Evolutionary conservation across 2,888 invertebrate genomes (phyloP), one percentile per base, ranked within the genome.

Genomic region (Scaptomyza flava): DNA sequence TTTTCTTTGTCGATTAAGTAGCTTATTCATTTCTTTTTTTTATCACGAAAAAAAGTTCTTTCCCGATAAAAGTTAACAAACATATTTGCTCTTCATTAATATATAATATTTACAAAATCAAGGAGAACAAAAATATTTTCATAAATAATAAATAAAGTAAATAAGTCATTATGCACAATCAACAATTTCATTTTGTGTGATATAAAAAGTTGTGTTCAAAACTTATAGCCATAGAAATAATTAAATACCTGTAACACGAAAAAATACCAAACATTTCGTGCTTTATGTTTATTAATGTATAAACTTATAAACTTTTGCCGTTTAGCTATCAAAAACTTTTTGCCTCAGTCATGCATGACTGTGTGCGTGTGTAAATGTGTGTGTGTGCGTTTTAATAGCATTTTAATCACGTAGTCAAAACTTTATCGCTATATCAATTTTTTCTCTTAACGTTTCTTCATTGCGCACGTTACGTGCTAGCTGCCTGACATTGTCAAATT

Each of bases 351-450:
- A 14, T 12, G 54, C n/a, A 11, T 34, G 20, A 14, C 23, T 23
- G 59, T 30, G 30, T 36, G 20, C n/a, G 14, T 20, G 56, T 20
- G n/a, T 20, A 11, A 12, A 6, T n/a, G 42, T 1, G 46, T 6
- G 46, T 6, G 20, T 47, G n/a, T 38, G 27, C 20, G 17, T 51
- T 46, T 45, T 30, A 61, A 74, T 42, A 34, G 47, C 46, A 56
- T 57, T 72, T 67, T 56, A 77, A 77, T 77, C 74, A 74, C 77
- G 77, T 74, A 63, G 68, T 77, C 52, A 54, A 67, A 77, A 74
- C 48, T 74, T 74, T 77, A n/a, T 45, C 59, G 56, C 48, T 59
- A 41, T 64, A 72, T 63, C 52, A 56, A 54, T 53, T 61, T 60
- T 60, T 23, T 20, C 17, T 4, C 27, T 8, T 20, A 30, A 31